Evolutionary conservation across 2,797 vertebrate genomes (phyloP).

Genomic region (Sebastolobus alascanus): DNA sequence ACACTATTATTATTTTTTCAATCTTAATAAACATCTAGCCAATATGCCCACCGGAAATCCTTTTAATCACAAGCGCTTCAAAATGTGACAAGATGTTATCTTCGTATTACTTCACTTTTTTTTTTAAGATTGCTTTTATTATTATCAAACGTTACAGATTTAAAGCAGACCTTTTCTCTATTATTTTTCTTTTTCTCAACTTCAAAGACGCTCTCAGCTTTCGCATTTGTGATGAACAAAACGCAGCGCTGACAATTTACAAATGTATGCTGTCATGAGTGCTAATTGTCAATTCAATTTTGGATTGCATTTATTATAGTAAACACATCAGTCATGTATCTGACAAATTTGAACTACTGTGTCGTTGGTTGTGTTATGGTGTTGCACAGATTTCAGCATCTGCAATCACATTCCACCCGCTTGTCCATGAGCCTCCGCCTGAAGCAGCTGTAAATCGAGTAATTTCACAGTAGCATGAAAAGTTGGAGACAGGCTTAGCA

Average conservation of each 20-base stretch:
- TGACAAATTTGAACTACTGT: slow-evolving; percentile 23
- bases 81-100: slow-evolving; percentile 6
- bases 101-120: background rate
- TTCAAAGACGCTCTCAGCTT: background rate
- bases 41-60: background rate
- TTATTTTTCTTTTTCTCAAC: background rate
- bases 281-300: slow-evolving; percentile 16
- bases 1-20: background rate
- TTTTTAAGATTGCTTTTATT: background rate
- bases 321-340: slow-evolving; percentile 26
- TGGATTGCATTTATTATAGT: background rate
- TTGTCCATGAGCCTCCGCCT: slow-evolving; percentile 49
- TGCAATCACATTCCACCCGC: slow-evolving; percentile 38
- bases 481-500: slow-evolving; percentile 59
- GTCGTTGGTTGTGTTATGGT: slow-evolving; percentile 19
- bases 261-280: background rate
- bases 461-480: slow-evolving; percentile 66
- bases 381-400: slow-evolving; percentile 40
- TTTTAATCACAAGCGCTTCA: slow-evolving; percentile 8
- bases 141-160: background rate
- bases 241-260: background rate
- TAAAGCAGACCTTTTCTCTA: background rate
- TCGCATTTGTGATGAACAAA: background rate
- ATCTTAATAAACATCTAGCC: background rate
- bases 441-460: slow-evolving; percentile 57